Evolutionary conservation across 2,888 invertebrate genomes (phyloP).

Genomic region (Agrotis segetum): DNA sequence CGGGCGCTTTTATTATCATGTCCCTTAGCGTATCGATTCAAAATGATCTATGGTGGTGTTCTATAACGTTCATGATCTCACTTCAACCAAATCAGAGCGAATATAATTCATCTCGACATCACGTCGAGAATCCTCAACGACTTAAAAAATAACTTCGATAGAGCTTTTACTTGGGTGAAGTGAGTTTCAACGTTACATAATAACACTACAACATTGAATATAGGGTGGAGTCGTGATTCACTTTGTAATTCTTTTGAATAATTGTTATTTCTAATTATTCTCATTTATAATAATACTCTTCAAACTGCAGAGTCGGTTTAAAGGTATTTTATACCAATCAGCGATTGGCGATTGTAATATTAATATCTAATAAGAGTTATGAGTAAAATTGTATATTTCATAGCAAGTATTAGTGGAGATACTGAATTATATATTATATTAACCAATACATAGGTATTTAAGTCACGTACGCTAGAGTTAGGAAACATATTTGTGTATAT

Average conservation of each 20-base stretch:
- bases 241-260: not conserved
- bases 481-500: conserved; percentile 22
- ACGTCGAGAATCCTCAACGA: no score
- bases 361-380: conserved; percentile 18
- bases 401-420: conserved; percentile 50
- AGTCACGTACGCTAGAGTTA: conserved; percentile 49
- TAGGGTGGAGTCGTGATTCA: not conserved
- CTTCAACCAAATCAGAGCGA: no score
- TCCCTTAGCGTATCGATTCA: no score
- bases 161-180: no score
- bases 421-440: conserved; percentile 57
- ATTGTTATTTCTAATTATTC: not conserved
- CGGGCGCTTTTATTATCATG: no score
- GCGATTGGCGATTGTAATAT: conserved; percentile 25
- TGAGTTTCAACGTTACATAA: no score
- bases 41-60: no score
- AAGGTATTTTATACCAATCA: conserved; percentile 12
- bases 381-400: conserved; percentile 32
- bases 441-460: conserved; percentile 46
- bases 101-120: no score
- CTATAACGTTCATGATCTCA: no score
- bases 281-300: not conserved
- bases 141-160: no score
- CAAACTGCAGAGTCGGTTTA: conserved; percentile 19
- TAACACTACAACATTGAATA: no score